Conservation (phyloP, 2,113 vertebrate species). For the Oostethus manadensis region DNA sequence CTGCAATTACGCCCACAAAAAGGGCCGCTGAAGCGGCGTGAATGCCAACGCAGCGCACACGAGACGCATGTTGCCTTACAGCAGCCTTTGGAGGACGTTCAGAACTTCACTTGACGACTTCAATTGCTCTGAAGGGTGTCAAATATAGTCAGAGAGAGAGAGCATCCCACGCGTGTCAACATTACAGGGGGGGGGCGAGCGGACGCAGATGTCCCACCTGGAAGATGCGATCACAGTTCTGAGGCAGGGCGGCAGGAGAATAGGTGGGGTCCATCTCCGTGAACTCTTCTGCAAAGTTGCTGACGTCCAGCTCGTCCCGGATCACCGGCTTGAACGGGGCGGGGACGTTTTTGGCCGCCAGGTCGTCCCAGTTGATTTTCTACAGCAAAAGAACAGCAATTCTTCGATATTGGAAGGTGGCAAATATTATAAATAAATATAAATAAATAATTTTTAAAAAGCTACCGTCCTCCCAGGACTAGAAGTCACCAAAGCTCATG, state of each 20-base stretch:
- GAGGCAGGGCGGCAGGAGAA: slow-evolving; percentile 90
- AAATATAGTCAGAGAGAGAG: slow-evolving; percentile 57
- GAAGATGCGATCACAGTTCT: slow-evolving; percentile 92
- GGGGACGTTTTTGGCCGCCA: slow-evolving; percentile 88
- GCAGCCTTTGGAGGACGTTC: slow-evolving; percentile 65
- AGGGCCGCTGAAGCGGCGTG: slow-evolving; percentile 64
- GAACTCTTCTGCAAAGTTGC: slow-evolving; percentile 97
- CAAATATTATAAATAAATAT: no score
- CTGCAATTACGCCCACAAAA: slow-evolving; percentile 73
- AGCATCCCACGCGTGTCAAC: slow-evolving; percentile 46
- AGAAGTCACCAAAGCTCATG: no score
- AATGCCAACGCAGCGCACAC: slow-evolving; percentile 69
- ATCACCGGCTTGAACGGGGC: slow-evolving; percentile 95
- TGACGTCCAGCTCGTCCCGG: slow-evolving; percentile 91
- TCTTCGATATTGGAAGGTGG: no score
- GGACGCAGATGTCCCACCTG: slow-evolving; percentile 73
- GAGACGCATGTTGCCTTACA: slow-evolving; percentile 71
- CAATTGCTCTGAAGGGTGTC: slow-evolving; percentile 52
- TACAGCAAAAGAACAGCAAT: slow-evolving; percentile 46
- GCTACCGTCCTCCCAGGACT: no score
- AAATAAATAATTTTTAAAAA: no score
- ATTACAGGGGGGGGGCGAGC: slow-evolving; percentile 21
- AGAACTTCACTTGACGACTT: slow-evolving; percentile 62
- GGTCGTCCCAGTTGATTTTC: slow-evolving; percentile 94
- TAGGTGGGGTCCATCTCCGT: slow-evolving; percentile 98